Conservation (phyloP, 37 sponge, comb jelly and placozoan genomes). For the Oopsacas minuta region DNA sequence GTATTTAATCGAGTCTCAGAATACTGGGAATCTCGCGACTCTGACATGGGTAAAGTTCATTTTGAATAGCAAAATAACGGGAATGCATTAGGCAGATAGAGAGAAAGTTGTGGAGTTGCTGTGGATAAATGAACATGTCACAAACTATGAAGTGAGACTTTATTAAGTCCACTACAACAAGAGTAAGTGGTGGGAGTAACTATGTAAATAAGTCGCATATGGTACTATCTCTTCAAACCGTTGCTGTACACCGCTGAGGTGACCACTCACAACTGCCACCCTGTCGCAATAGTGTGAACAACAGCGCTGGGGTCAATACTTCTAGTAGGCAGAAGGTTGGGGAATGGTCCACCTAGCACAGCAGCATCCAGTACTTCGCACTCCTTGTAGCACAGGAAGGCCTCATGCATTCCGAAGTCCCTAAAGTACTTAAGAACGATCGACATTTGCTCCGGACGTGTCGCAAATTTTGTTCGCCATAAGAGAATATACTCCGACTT, state of each 20-base stretch:
- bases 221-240: constrained; percentile 8
- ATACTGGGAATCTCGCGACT: constrained; percentile 11
- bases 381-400: constrained; percentile 10
- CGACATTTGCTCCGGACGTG: constrained; percentile 15
- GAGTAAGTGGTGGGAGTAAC: constrained; percentile 8
- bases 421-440: not conserved
- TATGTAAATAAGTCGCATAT: constrained; percentile 2
- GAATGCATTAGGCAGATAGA: not conserved
- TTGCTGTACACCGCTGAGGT: constrained; percentile 4
- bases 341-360: not conserved
- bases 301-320: constrained; percentile 1
- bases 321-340: not conserved
- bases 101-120: not conserved
- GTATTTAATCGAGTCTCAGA: constrained; percentile 4
- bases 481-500: not conserved
- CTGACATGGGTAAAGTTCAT: constrained; percentile 14
- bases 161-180: not conserved
- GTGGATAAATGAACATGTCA: not conserved
- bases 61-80: constrained; percentile 17
- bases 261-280: constrained; percentile 12
- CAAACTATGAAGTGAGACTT: not conserved
- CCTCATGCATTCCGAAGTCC: not conserved
- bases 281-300: constrained; percentile 7
- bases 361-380: not conserved
- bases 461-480: not conserved